These are phyloP conservation scores for Oncorhynchus nerka DNA, from an alignment of 2,113 vertebrate genomes.

Conservation along the genomic window DNA sequence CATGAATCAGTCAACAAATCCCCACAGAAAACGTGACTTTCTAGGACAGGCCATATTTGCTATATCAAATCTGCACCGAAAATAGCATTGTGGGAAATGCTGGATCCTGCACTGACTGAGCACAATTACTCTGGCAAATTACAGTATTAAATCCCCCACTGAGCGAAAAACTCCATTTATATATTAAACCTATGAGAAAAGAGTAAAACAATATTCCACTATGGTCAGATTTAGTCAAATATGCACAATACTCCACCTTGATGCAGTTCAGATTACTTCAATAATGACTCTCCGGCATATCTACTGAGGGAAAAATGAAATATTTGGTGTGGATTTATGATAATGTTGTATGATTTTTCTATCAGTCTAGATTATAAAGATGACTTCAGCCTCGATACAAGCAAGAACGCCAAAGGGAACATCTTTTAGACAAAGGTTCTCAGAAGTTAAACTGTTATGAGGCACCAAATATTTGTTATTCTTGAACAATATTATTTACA, in stretches of 20 bases:
- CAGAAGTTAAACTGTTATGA: background rate
- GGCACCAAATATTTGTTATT: background rate
- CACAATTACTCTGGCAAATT: conserved; percentile 54
- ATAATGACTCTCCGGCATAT: too few species aligned
- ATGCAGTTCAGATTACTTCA: background rate
- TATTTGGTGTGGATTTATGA: too few species aligned
- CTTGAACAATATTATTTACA: too few species aligned
- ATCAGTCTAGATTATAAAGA: too few species aligned
- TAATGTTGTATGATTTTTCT: too few species aligned
- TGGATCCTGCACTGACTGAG: conserved; percentile 25
- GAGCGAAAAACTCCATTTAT: conserved; percentile 4
- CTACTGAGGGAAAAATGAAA: too few species aligned
- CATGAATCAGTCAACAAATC: conserved; percentile 39
- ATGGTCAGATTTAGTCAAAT: background rate
- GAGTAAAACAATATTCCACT: background rate
- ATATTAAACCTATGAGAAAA: conserved; percentile 15
- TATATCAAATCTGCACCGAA: conserved; percentile 44
- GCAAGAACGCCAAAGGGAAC: too few species aligned
- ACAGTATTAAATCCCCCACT: conserved; percentile 26
- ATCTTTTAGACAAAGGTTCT: background rate
- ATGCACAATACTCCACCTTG: too few species aligned
- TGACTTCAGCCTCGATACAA: too few species aligned
- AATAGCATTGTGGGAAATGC: conserved; percentile 55
- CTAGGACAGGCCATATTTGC: conserved; percentile 22
- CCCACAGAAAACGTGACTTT: conserved; percentile 50